phyloP scores from a whole-genome alignment of 2,888 invertebrate species.

The Aproaerema taeniolella region DNA sequence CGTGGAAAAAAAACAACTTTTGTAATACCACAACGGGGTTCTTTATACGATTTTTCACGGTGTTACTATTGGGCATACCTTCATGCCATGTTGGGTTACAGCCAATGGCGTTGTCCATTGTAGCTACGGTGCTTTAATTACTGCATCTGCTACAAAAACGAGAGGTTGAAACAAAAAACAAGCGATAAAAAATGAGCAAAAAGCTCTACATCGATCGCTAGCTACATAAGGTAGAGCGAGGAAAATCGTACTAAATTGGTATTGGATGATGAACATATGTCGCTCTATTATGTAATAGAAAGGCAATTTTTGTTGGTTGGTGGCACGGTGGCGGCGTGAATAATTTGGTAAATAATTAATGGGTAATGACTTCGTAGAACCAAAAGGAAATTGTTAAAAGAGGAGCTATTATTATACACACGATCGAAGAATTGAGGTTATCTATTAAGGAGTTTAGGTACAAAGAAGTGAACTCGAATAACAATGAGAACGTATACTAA shows the following conservation, averaged over 20 bases:
- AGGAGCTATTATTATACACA: too few species aligned
- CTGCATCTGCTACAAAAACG: conserved; percentile 39
- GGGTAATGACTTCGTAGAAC: conserved; percentile 23
- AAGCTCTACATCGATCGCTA: conserved; percentile 19
- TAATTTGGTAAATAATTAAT: conserved; percentile 26
- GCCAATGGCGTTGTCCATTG: conserved; percentile 46
- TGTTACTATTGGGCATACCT: conserved; percentile 41
- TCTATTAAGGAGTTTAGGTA: too few species aligned
- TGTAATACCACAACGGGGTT: conserved; percentile 38
- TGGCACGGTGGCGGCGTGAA: conserved; percentile 19
- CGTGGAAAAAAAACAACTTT: conserved; percentile 40
- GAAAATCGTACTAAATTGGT: conserved; percentile 60
- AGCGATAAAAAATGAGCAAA: conserved; percentile 28
- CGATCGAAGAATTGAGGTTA: too few species aligned
- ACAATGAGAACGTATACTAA: too few species aligned
- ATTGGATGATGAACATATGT: conserved; percentile 31
- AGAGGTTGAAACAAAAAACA: conserved; percentile 40
- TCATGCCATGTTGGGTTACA: conserved; percentile 32
- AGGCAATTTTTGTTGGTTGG: conserved; percentile 16
- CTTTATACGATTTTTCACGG: conserved; percentile 49
- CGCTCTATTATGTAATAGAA: conserved; percentile 21
- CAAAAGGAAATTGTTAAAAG: conserved; percentile 13
- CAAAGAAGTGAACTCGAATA: too few species aligned
- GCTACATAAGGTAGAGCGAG: conserved; percentile 45
- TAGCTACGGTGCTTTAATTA: conserved; percentile 46